Evolutionary conservation across 2,797 vertebrate species (phyloP).

Genomic region (Peromyscus attwateri): DNA sequence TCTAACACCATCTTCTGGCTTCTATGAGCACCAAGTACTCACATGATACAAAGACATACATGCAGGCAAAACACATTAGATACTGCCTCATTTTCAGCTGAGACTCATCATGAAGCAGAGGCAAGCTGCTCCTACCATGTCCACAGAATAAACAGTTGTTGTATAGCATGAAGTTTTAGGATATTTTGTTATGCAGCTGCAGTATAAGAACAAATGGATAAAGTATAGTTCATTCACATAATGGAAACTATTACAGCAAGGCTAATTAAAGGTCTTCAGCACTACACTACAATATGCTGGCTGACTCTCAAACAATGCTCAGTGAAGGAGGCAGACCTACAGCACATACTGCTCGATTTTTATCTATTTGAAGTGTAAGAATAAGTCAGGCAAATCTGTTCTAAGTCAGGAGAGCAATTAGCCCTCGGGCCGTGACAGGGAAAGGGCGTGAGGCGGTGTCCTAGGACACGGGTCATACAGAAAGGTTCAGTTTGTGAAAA

Average conservation of each 20-base stretch:
- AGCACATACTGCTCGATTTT: background rate
- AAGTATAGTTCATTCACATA: background rate
- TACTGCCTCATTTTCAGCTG: background rate
- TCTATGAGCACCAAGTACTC: too few relatives aligned
- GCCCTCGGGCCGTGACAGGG: background rate
- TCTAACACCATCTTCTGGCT: too few relatives aligned
- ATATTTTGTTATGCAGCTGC: background rate
- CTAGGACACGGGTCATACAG: background rate
- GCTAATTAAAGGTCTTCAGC: background rate
- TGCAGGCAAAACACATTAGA: too few relatives aligned
- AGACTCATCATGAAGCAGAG: background rate
- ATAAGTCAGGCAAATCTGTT: background rate
- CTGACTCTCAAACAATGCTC: background rate
- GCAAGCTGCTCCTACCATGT: background rate
- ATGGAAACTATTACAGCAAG: background rate
- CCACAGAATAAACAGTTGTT: background rate
- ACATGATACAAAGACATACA: too few relatives aligned
- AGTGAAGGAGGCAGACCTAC: background rate
- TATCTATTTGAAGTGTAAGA: slow-evolving; percentile 7
- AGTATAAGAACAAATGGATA: background rate
- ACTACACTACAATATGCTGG: background rate
- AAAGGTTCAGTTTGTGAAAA: background rate
- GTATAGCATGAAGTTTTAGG: background rate
- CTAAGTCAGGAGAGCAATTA: background rate
- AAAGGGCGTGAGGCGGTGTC: background rate